Evolutionary conservation across 2,888 invertebrate species (phyloP).

Genomic region (Miltochrista miniata): DNA sequence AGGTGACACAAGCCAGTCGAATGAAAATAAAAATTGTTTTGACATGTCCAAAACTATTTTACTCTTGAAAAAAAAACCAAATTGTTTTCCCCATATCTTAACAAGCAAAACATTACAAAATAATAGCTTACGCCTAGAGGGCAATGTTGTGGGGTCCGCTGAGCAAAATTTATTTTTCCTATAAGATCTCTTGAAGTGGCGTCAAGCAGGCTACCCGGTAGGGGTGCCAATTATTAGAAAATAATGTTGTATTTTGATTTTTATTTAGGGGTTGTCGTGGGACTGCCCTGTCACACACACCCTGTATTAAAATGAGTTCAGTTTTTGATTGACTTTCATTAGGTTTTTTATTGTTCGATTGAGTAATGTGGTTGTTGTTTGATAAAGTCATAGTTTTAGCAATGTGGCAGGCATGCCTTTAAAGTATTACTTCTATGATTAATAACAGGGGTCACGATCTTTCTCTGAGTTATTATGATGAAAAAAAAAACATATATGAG

Average conservation of each 20-base stretch:
- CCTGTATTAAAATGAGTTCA: slow-evolving; percentile 74
- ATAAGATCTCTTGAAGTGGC: slow-evolving; percentile 78
- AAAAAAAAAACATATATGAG: too few species aligned
- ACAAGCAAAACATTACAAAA: slow-evolving; percentile 66
- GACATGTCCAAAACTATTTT: too few species aligned
- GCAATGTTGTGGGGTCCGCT: slow-evolving; percentile 52
- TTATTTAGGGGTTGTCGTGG: slow-evolving; percentile 82
- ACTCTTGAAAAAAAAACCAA: slow-evolving; percentile 30
- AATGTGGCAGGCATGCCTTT: too few species aligned
- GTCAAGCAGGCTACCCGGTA: slow-evolving; percentile 72
- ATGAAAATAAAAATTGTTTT: too few species aligned
- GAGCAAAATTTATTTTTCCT: slow-evolving; percentile 68
- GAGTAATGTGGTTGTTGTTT: slow-evolving; percentile 28
- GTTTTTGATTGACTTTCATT: slow-evolving; percentile 67
- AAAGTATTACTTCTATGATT: too few species aligned
- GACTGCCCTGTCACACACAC: slow-evolving; percentile 79
- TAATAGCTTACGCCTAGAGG: slow-evolving; percentile 65
- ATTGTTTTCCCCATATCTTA: slow-evolving; percentile 51
- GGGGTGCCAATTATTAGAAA: slow-evolving; percentile 81
- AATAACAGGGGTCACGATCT: too few species aligned
- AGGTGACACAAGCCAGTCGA: too few species aligned
- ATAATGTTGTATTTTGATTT: slow-evolving; percentile 80
- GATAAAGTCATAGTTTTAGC: background rate
- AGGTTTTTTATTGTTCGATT: background rate
- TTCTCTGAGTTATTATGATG: too few species aligned